These are phyloP conservation scores for Hypena proboscidalis DNA, from an alignment of 2,888 invertebrate species.

Conservation along the genomic window DNA sequence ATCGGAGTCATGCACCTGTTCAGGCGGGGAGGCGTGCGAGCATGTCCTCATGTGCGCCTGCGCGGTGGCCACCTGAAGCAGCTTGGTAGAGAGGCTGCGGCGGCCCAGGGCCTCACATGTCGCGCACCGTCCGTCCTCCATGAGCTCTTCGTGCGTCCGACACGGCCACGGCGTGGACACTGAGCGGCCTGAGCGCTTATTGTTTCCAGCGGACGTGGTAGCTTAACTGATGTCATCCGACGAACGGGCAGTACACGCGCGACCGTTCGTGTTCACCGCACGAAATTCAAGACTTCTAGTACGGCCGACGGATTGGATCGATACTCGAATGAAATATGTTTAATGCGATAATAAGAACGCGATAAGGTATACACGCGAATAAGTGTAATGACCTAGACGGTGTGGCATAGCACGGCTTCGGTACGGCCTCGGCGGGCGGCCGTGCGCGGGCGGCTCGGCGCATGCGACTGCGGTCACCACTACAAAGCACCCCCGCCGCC, in stretches of 20 bases:
- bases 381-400: conserved; percentile 79
- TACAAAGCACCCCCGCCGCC: conserved; percentile 68
- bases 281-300: conserved; percentile 71
- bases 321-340: conserved; percentile 77
- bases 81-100: conserved; percentile 73
- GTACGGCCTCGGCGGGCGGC: conserved; percentile 70
- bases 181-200: conserved; percentile 81
- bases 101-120: conserved; percentile 80
- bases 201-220: conserved; percentile 79
- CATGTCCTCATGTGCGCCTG: conserved; percentile 81
- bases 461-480: conserved; percentile 77
- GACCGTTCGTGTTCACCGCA: conserved; percentile 70
- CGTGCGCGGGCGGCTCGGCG: conserved; percentile 76
- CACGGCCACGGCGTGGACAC: conserved; percentile 78
- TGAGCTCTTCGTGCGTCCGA: conserved; percentile 79
- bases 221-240: conserved; percentile 85
- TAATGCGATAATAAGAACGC: conserved; percentile 81
- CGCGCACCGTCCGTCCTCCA: conserved; percentile 80
- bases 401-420: conserved; percentile 74
- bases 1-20: conserved; percentile 65
- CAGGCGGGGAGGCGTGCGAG: conserved; percentile 65
- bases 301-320: conserved; percentile 69
- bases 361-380: conserved; percentile 83
- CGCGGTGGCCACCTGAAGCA: conserved; percentile 80
- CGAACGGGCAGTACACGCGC: conserved; percentile 72